Evolutionary conservation across 2,888 invertebrate species (phyloP).

Genomic region (Thera britannica): DNA sequence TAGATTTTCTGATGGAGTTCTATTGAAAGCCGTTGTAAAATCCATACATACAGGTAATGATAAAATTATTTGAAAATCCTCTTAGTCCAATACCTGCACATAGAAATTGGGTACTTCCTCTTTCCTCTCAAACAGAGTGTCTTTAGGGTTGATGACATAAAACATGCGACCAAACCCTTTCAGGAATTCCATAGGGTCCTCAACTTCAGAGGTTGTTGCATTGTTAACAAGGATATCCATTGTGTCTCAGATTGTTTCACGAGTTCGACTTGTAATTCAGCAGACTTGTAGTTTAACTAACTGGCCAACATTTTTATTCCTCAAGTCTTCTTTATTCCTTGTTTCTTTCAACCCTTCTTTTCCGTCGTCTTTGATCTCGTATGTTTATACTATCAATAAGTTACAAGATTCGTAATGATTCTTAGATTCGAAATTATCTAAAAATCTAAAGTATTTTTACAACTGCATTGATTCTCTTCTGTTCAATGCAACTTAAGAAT

Average conservation of each 20-base stretch:
- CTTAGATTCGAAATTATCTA: too few species aligned
- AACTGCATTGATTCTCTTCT: background rate
- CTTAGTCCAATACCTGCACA: slow-evolving; percentile 81
- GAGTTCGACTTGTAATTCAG: background rate
- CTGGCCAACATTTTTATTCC: background rate
- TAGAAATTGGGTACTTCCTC: slow-evolving; percentile 88
- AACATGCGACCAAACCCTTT: slow-evolving; percentile 85
- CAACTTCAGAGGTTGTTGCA: slow-evolving; percentile 13
- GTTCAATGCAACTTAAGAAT: background rate
- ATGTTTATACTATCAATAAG: too few species aligned
- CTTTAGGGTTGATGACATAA: slow-evolving; percentile 86
- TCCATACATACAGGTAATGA: too few species aligned
- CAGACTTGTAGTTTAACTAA: background rate
- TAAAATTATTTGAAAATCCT: background rate
- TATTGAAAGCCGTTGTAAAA: too few species aligned
- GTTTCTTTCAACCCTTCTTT: background rate
- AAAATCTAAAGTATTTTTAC: background rate
- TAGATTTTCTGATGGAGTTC: too few species aligned
- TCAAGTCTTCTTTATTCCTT: background rate
- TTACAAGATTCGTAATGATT: too few species aligned
- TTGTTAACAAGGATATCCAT: slow-evolving; percentile 22
- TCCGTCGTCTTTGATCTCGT: too few species aligned
- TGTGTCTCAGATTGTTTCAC: background rate
- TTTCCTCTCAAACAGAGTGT: slow-evolving; percentile 82
- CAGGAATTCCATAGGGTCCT: slow-evolving; percentile 41